Conservation (phyloP, 2,113 vertebrate genomes). For the Seriola quinqueradiata region DNA sequence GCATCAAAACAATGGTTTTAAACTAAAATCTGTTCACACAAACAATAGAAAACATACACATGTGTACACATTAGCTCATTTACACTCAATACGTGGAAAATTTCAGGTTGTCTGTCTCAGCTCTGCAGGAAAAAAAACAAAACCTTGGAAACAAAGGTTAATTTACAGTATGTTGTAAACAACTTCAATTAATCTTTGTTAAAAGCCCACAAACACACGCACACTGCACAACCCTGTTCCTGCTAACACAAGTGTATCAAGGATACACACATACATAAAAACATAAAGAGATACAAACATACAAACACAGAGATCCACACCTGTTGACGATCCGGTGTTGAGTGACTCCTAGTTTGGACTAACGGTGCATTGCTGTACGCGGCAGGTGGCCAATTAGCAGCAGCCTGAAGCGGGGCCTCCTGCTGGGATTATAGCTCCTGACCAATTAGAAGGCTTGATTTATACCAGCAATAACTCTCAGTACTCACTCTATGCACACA, state of each 20-base stretch:
- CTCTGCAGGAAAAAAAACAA: neutral
- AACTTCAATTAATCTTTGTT: constrained; percentile 14
- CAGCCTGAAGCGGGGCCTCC: constrained; percentile 71
- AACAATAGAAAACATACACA: neutral
- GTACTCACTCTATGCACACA: constrained; percentile 38
- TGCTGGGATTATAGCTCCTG: constrained; percentile 69
- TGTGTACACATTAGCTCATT: neutral
- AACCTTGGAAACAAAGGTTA: neutral
- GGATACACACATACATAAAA: neutral
- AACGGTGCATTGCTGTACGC: constrained; percentile 33
- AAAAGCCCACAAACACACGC: neutral
- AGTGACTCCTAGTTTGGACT: constrained; percentile 58
- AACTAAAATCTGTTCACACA: neutral
- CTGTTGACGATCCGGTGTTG: constrained; percentile 62
- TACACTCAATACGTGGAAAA: neutral
- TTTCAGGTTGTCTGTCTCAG: neutral
- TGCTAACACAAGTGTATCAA: neutral
- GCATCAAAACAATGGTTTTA: neutral
- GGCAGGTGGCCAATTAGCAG: constrained; percentile 77
- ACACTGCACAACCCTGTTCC: neutral
- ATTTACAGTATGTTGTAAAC: neutral
- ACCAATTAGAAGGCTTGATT: constrained; percentile 80
- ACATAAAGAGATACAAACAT: neutral
- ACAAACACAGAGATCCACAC: constrained; percentile 48
- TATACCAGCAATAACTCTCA: constrained; percentile 68